Conservation (phyloP, 2,888 invertebrate genomes). For the Chironomus tentans region DNA sequence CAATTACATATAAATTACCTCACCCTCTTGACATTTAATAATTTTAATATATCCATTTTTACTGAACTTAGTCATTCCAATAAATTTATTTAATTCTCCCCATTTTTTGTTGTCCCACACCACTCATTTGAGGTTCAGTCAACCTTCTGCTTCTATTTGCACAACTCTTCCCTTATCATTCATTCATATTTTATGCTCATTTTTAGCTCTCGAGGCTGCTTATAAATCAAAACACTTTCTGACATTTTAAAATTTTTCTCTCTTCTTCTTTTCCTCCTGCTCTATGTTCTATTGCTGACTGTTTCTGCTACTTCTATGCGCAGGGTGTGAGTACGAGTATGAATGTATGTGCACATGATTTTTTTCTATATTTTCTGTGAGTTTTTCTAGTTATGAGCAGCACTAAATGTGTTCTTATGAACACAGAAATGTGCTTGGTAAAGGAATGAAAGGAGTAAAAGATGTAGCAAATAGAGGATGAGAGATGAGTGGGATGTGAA, state of each 20-base stretch:
- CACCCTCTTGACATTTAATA: no score
- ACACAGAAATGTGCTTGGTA: no score
- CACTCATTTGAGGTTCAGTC: neutral
- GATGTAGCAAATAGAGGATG: neutral
- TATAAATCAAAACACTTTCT: constrained; percentile 23
- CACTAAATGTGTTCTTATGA: neutral
- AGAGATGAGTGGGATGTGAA: neutral
- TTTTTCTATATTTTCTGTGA: no score
- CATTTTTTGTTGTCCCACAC: neutral
- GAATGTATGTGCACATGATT: neutral
- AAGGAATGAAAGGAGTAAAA: no score
- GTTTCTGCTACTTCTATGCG: neutral
- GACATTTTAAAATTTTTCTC: constrained; percentile 23
- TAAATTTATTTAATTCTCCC: neutral
- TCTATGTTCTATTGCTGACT: neutral
- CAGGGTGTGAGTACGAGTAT: neutral
- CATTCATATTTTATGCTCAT: constrained; percentile 23
- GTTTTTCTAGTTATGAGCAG: neutral
- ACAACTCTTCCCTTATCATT: neutral
- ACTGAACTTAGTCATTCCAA: no score
- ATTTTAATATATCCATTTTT: no score
- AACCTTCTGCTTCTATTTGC: neutral
- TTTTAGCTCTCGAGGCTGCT: constrained; percentile 21
- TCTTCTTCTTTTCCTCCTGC: neutral
- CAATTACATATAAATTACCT: no score